These are phyloP conservation scores for Amphibalanus amphitrite DNA, from an alignment of 1,140 invertebrate species.

Conservation along the genomic window DNA sequence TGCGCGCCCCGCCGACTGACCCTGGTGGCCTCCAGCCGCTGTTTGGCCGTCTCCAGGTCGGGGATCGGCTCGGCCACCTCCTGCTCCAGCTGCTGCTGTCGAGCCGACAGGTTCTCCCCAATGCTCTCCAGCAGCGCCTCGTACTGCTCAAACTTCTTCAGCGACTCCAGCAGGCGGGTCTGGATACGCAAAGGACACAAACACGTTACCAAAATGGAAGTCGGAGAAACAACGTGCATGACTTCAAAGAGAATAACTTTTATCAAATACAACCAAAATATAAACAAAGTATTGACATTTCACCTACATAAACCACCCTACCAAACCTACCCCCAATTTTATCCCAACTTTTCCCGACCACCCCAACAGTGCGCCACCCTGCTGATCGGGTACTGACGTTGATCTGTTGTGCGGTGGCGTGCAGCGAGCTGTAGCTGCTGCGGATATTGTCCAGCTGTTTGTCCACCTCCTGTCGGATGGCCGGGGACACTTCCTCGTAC, in stretches of 20 bases:
- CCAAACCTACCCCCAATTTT: no score
- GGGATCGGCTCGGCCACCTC: conserved; percentile 49
- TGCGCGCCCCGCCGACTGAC: conserved; percentile 32
- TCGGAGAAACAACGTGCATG: no score
- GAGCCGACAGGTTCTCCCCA: conserved; percentile 58
- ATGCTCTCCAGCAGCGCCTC: conserved; percentile 77
- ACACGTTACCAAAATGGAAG: no score
- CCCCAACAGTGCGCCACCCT: no score
- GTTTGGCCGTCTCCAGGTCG: conserved; percentile 45
- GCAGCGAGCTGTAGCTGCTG: conserved; percentile 76
- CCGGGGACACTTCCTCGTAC: conserved; percentile 47
- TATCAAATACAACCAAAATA: no score
- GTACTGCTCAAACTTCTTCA: conserved; percentile 83
- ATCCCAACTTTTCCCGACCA: no score
- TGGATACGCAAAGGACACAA: no score
- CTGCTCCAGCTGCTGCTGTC: conserved; percentile 52
- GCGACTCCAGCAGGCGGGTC: conserved; percentile 62
- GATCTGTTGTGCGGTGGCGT: conserved; percentile 81
- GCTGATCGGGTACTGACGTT: conserved; percentile 34
- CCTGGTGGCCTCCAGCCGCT: conserved; percentile 52
- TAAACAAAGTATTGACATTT: no score
- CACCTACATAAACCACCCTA: no score
- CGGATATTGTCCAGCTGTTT: conserved; percentile 77
- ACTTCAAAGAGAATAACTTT: no score
- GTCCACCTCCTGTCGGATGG: conserved; percentile 54